Evolutionary conservation across 1,140 invertebrate genomes (phyloP).

Genomic region (Bilobella aurantiaca): DNA sequence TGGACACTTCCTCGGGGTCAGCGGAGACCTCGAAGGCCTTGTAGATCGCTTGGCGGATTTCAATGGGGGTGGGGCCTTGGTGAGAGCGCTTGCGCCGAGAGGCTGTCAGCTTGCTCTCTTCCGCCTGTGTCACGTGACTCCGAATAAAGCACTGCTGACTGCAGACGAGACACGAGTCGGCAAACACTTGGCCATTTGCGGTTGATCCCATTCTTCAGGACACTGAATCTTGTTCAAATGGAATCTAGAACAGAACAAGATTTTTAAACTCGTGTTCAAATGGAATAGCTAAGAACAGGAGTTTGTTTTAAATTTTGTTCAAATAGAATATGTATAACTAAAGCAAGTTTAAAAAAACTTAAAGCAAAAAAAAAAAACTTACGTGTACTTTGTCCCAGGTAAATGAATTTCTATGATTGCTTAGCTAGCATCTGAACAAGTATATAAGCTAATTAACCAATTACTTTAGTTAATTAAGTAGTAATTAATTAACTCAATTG

Average conservation of each 20-base stretch:
- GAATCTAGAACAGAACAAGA: neutral
- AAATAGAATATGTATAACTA: too few relatives aligned
- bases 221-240: neutral
- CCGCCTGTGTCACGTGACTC: neutral
- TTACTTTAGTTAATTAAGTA: too few relatives aligned
- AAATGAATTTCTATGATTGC: too few relatives aligned
- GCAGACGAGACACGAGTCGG: conserved; percentile 22
- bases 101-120: neutral
- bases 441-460: too few relatives aligned
- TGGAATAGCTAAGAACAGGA: too few relatives aligned
- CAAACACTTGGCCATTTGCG: conserved; percentile 11
- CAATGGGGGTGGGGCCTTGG: neutral
- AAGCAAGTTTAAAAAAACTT: too few relatives aligned
- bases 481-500: too few relatives aligned
- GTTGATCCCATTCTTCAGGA: neutral
- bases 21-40: conserved; percentile 22
- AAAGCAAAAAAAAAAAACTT: too few relatives aligned
- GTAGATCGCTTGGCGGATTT: conserved; percentile 17
- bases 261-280: neutral
- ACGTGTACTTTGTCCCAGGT: too few relatives aligned
- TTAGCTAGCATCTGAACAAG: too few relatives aligned
- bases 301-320: too few relatives aligned
- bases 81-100: neutral
- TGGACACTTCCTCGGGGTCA: neutral
- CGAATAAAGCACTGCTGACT: conserved; percentile 13